Evolutionary conservation across 2,797 vertebrate species (phyloP).

Genomic region (Okamejei kenojei): DNA sequence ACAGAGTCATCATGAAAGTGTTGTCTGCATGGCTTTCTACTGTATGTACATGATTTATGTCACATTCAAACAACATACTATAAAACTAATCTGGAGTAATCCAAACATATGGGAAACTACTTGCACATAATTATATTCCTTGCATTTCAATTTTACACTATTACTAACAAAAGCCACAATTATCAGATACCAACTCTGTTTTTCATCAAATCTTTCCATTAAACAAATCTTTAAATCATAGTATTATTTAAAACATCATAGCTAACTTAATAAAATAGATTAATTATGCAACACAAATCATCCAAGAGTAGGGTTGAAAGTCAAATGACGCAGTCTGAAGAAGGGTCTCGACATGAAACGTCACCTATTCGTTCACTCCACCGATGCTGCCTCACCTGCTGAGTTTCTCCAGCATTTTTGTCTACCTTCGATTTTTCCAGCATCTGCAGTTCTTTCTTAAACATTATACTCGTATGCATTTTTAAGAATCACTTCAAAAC

Average conservation of each 20-base stretch:
- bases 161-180: not conserved
- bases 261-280: not conserved
- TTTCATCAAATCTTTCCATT: not conserved
- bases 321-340: not conserved
- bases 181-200: not conserved
- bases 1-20: no score
- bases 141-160: not conserved
- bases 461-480: not conserved
- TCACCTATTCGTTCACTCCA: no score
- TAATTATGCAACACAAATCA: not conserved
- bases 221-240: not conserved
- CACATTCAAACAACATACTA: no score
- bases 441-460: no score
- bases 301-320: not conserved
- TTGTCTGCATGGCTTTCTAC: no score
- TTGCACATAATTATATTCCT: not conserved
- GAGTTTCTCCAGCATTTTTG: no score
- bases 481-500: not conserved
- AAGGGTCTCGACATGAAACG: no score
- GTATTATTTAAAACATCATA: not conserved
- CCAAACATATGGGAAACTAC: no score
- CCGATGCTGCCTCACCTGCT: no score
- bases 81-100: no score
- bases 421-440: no score
- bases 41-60: no score